These are phyloP conservation scores for Hippopotamyrus pictus DNA, from an alignment of 2,797 vertebrate genomes.

Conservation along the genomic window DNA sequence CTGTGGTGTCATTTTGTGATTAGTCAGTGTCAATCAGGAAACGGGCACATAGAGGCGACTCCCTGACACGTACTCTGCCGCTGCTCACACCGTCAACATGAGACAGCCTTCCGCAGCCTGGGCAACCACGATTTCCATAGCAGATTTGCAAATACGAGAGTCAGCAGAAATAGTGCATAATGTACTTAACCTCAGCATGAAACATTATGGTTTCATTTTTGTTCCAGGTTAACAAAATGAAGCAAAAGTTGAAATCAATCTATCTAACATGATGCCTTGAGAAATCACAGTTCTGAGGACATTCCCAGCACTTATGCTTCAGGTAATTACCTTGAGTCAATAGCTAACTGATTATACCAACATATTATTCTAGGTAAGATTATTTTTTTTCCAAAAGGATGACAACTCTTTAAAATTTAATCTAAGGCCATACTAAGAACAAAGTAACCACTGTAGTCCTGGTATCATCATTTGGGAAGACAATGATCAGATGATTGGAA, in stretches of 20 bases:
- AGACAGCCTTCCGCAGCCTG: background rate
- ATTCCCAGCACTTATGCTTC: background rate
- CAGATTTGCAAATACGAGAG: background rate
- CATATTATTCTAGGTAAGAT: background rate
- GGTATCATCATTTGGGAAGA: background rate
- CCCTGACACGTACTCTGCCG: background rate
- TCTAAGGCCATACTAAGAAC: background rate
- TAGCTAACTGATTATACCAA: background rate
- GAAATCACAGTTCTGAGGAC: background rate
- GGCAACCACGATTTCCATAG: background rate
- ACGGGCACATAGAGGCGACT: background rate
- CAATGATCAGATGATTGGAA: background rate
- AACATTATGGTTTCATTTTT: background rate
- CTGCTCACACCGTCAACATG: background rate
- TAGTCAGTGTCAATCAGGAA: background rate
- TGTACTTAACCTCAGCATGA: constrained; percentile 4
- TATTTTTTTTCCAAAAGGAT: background rate
- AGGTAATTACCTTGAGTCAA: background rate
- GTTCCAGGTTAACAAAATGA: background rate
- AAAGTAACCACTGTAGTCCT: background rate
- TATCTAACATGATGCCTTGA: background rate
- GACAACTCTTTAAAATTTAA: background rate
- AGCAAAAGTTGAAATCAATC: background rate
- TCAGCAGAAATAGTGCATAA: background rate
- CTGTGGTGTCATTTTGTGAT: background rate